Evolutionary conservation across 2,888 invertebrate genomes (phyloP).

Genomic region (Drosophila affinis): DNA sequence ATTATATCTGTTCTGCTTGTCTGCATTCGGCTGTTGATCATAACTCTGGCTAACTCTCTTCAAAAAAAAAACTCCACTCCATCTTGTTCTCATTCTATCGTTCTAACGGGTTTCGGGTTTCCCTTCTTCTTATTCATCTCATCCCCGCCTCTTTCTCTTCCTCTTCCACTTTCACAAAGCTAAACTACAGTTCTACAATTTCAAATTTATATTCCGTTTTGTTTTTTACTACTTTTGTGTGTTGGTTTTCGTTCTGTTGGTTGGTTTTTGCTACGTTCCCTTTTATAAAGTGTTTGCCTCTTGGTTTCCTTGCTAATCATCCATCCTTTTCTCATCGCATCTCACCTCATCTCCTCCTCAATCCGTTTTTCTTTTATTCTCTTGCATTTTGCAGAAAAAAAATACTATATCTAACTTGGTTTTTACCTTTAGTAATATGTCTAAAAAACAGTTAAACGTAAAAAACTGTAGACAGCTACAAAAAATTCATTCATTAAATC

Average conservation of each 20-base stretch:
- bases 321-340: background rate
- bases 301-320: constrained; percentile 53
- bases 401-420: constrained; percentile 49
- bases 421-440: constrained; percentile 40
- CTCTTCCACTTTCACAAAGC: constrained; percentile 40
- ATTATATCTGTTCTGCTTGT: constrained; percentile 57
- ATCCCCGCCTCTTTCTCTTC: constrained; percentile 11
- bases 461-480: constrained; percentile 76
- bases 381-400: constrained; percentile 53
- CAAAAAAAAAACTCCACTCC: background rate
- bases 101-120: constrained; percentile 16
- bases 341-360: constrained; percentile 4
- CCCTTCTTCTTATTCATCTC: constrained; percentile 38
- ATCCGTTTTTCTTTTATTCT: constrained; percentile 15
- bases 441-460: constrained; percentile 69
- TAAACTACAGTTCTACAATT: constrained; percentile 61
- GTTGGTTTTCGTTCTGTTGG: constrained; percentile 25
- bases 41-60: constrained; percentile 24
- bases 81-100: constrained; percentile 3
- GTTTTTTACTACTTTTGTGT: constrained; percentile 36
- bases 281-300: constrained; percentile 65
- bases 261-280: constrained; percentile 28
- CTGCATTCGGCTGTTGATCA: constrained; percentile 41
- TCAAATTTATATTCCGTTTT: constrained; percentile 31
- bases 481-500: constrained; percentile 70